Evolutionary conservation across 1,140 invertebrate species (phyloP).

Genomic region (Bombus pyrosoma): DNA sequence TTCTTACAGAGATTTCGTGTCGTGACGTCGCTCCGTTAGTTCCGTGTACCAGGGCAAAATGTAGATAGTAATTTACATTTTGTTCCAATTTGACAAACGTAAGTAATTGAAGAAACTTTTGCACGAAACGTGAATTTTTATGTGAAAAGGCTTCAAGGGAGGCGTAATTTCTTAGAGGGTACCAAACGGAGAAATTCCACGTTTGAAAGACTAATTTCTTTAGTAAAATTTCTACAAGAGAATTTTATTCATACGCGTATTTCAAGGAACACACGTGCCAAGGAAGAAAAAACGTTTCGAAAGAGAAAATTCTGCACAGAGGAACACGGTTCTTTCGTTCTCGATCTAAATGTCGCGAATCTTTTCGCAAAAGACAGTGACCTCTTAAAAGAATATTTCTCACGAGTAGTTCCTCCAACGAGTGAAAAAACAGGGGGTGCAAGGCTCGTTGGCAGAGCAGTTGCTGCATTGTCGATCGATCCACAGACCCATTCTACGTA

Average conservation of each 20-base stretch:
- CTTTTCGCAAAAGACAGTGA: background rate
- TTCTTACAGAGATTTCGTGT: background rate
- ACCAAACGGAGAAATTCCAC: background rate
- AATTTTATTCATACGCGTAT: background rate
- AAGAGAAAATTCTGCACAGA: conserved; percentile 1
- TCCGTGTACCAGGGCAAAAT: background rate
- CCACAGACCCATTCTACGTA: conserved; percentile 16
- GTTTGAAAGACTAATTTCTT: conserved; percentile 25
- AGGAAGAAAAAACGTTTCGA: background rate
- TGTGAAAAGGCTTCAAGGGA: background rate
- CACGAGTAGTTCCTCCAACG: background rate
- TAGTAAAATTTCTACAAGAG: no score
- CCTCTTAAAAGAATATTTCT: background rate
- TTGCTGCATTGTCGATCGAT: conserved; percentile 54
- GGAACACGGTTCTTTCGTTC: background rate
- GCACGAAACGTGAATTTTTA: background rate
- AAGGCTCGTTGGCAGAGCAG: conserved; percentile 30
- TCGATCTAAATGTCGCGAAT: background rate
- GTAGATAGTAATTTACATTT: background rate
- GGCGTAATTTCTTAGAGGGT: background rate
- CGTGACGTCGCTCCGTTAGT: background rate
- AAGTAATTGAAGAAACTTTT: background rate
- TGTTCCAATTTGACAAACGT: background rate
- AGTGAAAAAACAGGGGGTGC: conserved; percentile 30
- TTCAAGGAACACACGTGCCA: background rate